Percentiles rank a stretch among this genome's conserved stretches.
phyloP scores from a whole-genome alignment of 2,113 vertebrate genomes.

The Heloderma charlesbogerti region DNA sequence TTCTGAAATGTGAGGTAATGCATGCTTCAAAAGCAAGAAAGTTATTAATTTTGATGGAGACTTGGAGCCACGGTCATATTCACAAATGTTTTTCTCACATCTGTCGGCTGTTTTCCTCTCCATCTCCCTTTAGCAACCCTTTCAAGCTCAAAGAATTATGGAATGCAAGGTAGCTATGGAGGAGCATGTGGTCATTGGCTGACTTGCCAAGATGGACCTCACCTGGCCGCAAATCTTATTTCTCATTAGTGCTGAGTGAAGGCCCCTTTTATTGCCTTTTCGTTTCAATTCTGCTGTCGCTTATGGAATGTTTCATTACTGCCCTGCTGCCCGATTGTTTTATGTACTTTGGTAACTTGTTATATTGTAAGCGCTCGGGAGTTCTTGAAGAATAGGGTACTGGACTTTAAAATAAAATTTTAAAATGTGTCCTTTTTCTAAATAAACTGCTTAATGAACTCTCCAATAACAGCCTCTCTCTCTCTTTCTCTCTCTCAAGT shows the following conservation, averaged over 20 bases:
- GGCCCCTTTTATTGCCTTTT: background rate
- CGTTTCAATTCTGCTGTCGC: background rate
- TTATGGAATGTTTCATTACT: background rate
- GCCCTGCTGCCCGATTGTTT: background rate
- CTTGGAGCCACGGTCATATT: background rate
- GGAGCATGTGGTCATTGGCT: background rate
- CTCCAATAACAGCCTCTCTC: background rate
- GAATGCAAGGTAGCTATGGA: background rate
- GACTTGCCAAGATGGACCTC: background rate
- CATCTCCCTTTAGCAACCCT: background rate
- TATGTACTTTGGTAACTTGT: too few species aligned
- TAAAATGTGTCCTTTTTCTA: background rate
- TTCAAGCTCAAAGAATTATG: background rate
- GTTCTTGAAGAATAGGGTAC: background rate
- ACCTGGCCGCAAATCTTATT: background rate
- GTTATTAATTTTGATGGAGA: background rate
- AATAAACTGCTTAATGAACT: background rate
- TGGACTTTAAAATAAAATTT: background rate
- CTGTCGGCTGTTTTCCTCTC: background rate
- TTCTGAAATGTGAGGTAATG: too few species aligned
- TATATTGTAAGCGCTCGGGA: background rate
- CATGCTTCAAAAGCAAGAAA: too few species aligned
- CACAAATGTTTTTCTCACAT: background rate
- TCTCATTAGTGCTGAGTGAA: background rate
- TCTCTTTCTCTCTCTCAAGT: constrained; percentile 66